Percentiles rank a stretch among this genome's conserved stretches.
Evolutionary conservation across 1,140 invertebrate species (phyloP).

Genomic region (Holotrichia oblita): DNA sequence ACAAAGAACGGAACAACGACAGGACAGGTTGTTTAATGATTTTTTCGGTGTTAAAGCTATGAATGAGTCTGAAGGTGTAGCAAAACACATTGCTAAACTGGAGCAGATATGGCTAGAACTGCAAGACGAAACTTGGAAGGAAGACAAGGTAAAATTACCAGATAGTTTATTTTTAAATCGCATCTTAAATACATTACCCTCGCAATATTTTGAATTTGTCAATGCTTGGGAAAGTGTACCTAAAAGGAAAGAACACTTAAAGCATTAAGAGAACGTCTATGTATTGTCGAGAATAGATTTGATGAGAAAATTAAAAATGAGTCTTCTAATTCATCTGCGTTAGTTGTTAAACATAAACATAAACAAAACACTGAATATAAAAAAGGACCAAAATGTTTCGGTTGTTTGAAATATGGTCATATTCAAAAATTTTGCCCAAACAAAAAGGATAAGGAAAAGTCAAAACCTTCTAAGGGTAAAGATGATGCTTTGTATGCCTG

Average conservation of each 20-base stretch:
- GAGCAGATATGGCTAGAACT: constrained; percentile 38
- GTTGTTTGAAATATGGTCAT: constrained; percentile 10
- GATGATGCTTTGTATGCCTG: constrained; percentile 19
- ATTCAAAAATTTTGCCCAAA: constrained; percentile 30
- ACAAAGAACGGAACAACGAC: constrained; percentile 6
- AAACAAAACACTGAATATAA: too few relatives aligned
- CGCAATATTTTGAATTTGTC: constrained; percentile 35
- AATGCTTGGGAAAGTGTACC: constrained; percentile 39
- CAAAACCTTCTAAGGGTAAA: constrained; percentile 13
- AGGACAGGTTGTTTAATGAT: constrained; percentile 38
- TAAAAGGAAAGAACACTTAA: constrained; percentile 28
- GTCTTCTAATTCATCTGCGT: constrained; percentile 14
- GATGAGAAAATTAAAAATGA: constrained; percentile 37
- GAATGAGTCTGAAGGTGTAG: constrained; percentile 28
- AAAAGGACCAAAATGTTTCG: constrained; percentile 25
- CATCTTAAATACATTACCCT: constrained; percentile 29
- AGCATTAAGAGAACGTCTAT: constrained; percentile 24
- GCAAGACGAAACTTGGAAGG: constrained; percentile 16
- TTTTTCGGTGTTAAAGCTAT: constrained; percentile 34
- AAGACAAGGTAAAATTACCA: constrained; percentile 36
- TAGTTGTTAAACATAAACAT: constrained; percentile 24
- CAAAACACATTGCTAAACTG: constrained; percentile 22
- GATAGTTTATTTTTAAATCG: constrained; percentile 29
- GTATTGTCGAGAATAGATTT: constrained; percentile 31
- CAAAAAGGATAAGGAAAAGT: constrained; percentile 47